Base-by-base conservation (phyloP, 2,797 vertebrate genomes). In the Catostomus latipinnis region DNA sequence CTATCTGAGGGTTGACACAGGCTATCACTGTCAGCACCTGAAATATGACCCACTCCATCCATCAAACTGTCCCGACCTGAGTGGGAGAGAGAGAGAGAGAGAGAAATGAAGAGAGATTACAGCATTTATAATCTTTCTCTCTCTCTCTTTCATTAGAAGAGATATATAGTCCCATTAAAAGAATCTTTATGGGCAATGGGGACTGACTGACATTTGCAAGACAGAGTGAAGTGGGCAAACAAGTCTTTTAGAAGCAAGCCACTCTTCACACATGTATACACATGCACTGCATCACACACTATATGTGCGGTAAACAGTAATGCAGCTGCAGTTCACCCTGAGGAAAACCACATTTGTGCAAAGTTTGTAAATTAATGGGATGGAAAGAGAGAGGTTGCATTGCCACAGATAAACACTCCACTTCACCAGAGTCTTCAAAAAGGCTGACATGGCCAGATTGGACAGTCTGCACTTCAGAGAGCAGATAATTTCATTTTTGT, bases 321-420 rank as follows among this genome's bases (percentile, higher is more conserved):
- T 87, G 81, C 89, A 92, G 88, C 90, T 92, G 88, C 82, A 84
- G 18, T 74, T 88, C 88, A 84, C 84, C 34, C 90, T 76, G 81
- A 86, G 88, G 87, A 86, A 87, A 89, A 89, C 74, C 88, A 90
- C 83, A 91, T 84, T 83, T 82, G 81, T 80, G 79, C 79, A 86
- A 68, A 81, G 65, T 87, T 76, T 86, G 78, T 78, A 83, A 90
- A 82, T 90, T 92, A 93, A 93, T 93, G 91, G 88, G 88, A 88
- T 85, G 89, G 88, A 93, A 93, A 82, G 73, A 82, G 75, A 73
- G 80, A 81, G 75, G 82, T 82, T 88, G 22, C 50, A 81, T 87
- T 84, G 78, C 91, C 89, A 88, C 84, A 87, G 82, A 91, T 82
- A 91, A 88, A 89, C 43, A 85, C 88, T 88, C 88, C 83, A 87